A percentile compares a stretch with the other conserved stretches of the same genome.
Conservation (phyloP, 2,797 vertebrate genomes). For the Falco columbarius region DNA sequence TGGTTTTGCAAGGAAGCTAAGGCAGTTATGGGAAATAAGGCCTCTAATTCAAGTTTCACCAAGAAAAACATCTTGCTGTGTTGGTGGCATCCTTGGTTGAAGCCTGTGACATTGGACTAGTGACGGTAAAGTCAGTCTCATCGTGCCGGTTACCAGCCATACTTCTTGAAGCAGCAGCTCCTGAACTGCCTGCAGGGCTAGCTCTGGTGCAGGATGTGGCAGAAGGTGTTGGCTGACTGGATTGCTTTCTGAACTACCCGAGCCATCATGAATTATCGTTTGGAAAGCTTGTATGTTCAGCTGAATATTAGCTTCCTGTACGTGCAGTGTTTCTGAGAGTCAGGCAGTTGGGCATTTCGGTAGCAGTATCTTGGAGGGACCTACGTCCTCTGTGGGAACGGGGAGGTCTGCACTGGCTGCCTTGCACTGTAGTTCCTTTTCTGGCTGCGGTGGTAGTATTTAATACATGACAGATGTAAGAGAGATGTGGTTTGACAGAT, state of each 20-base stretch:
- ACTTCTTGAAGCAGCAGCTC: neutral
- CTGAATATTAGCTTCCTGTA: neutral
- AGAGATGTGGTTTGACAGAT: constrained; percentile 14
- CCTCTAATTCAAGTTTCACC: neutral
- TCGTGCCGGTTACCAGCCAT: neutral
- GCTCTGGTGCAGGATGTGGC: neutral
- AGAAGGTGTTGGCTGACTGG: neutral
- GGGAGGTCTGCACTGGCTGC: neutral
- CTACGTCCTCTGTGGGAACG: neutral
- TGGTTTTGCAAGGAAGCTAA: neutral
- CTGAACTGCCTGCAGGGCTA: neutral
- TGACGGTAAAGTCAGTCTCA: neutral
- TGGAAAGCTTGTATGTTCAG: neutral
- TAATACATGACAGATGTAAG: neutral
- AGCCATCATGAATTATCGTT: neutral
- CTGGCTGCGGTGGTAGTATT: neutral
- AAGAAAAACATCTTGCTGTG: neutral
- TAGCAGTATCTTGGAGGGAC: neutral
- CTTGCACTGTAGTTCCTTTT: neutral
- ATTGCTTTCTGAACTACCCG: neutral
- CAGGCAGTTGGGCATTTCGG: neutral
- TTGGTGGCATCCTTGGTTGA: neutral
- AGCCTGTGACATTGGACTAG: neutral
- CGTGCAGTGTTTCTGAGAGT: neutral
- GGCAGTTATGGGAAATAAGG: neutral